Evolutionary conservation across 2,797 vertebrate species (phyloP), one percentile per base, ranked within the genome.

Genomic region (Octomys mimax): DNA sequence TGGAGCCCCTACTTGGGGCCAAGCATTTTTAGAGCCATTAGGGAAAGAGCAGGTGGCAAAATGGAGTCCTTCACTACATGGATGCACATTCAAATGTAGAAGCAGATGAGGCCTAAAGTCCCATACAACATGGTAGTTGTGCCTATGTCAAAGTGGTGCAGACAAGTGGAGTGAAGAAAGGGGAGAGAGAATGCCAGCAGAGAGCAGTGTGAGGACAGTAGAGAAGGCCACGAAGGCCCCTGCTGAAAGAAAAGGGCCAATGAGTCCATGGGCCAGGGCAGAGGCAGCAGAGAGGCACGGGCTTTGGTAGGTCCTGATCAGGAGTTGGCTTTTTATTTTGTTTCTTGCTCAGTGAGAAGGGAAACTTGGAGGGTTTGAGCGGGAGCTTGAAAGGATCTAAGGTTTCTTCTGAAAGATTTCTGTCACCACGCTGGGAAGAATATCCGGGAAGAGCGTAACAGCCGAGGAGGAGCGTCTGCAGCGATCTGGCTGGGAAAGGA

Each of bases 321-420:
- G 21, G 8, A 62, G 6, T 61, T 92, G 39, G 78, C 14, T 64
- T 87, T 68, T 81, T 93, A 52, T 77, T 81, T 93, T 75, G 16
- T 33, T 52, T 33, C 75, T 52, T 78, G 7, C 42, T 90, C 24
- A 85, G 46, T 49, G 18, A 62, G 42, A 71, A 11, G 26, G 14
- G 28, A 92, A 88, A 79, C 12, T 78, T 81, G 52, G 73, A 85
- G 31, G 52, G 49, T 84, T 81, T 39, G 42, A 85, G 26, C 10
- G 64, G 14, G 28, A 28, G 24, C 68, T 10, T 46, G 54, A 91
- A 85, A 62, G 33, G 8, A 14, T 85, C 10, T 92, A 83, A 87
- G 39, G 57, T 89, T 78, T 68, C 49, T 64, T 93, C 31, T 82
- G 52, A 93, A 96, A 73, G 33, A 92, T 87, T 86, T 33, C 52